Percentiles rank a stretch among this genome's conserved stretches.
phyloP scores from a whole-genome alignment of 2,888 invertebrate genomes.

The Dolomedes plantarius region DNA sequence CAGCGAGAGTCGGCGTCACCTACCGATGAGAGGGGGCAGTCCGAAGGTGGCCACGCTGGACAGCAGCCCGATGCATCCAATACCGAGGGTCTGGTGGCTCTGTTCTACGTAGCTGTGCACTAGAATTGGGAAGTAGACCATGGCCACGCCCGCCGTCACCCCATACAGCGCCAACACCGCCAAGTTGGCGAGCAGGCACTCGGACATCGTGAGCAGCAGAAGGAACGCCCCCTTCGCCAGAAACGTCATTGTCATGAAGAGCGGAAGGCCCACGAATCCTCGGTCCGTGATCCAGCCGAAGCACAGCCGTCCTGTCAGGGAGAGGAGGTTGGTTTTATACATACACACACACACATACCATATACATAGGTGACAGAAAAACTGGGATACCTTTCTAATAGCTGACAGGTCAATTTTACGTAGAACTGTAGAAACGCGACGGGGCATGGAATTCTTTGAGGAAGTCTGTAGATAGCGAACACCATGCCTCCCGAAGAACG shows the following conservation, averaged over 20 bases:
- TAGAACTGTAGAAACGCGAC: too few species aligned
- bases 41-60: conserved; percentile 41
- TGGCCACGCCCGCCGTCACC: conserved; percentile 21
- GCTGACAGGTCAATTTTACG: too few species aligned
- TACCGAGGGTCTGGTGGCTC: conserved; percentile 20
- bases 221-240: conserved; percentile 35
- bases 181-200: neutral
- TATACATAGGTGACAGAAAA: too few species aligned
- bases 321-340: too few species aligned
- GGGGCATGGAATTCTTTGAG: too few species aligned
- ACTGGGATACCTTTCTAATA: too few species aligned
- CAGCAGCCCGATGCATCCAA: conserved; percentile 39
- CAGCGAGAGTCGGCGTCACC: too few species aligned
- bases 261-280: conserved; percentile 16
- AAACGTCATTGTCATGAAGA: conserved; percentile 39
- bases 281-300: conserved; percentile 66
- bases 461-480: too few species aligned
- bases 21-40: conserved; percentile 48
- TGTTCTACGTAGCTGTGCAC: conserved; percentile 45
- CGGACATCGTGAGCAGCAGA: conserved; percentile 15
- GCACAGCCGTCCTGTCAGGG: conserved; percentile 38
- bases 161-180: conserved; percentile 33
- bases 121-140: conserved; percentile 44
- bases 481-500: too few species aligned
- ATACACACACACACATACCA: too few species aligned